Conservation (phyloP, 2,888 invertebrate genomes). For the Glyphotaelius pellucidus region DNA sequence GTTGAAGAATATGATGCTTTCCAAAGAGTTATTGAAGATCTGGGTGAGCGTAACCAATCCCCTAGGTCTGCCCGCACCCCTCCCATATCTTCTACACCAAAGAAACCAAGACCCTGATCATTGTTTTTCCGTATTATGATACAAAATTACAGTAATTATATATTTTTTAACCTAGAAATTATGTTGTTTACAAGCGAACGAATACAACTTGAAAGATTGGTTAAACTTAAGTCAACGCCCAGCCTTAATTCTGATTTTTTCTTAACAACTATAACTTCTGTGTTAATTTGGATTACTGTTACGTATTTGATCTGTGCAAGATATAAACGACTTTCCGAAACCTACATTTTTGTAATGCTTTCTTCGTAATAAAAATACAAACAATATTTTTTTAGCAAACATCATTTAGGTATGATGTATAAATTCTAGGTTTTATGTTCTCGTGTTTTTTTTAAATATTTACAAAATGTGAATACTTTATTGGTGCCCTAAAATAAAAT, state of each 20-base stretch:
- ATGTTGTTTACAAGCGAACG: background rate
- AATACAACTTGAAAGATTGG: background rate
- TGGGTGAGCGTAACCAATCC: background rate
- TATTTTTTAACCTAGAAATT: background rate
- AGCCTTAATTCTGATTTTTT: too few relatives aligned
- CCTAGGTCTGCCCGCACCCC: background rate
- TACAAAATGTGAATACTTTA: background rate
- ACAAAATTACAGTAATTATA: background rate
- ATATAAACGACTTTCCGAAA: background rate
- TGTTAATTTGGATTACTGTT: background rate
- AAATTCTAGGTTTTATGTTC: background rate
- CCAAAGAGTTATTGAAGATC: slow-evolving; percentile 23
- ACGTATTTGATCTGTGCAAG: background rate
- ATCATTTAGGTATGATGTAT: background rate
- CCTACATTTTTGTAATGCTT: background rate
- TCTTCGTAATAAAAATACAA: background rate
- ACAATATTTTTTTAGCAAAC: background rate
- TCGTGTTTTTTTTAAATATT: background rate
- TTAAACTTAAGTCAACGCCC: background rate
- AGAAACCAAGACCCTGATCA: background rate
- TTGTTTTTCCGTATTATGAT: background rate
- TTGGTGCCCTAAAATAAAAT: background rate
- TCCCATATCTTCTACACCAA: slow-evolving; percentile 8
- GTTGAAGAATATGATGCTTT: background rate
- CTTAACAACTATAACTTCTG: too few relatives aligned